These are phyloP conservation scores for Drosophila subquinaria DNA, from an alignment of 2,888 invertebrate genomes.

Conservation along the genomic window DNA sequence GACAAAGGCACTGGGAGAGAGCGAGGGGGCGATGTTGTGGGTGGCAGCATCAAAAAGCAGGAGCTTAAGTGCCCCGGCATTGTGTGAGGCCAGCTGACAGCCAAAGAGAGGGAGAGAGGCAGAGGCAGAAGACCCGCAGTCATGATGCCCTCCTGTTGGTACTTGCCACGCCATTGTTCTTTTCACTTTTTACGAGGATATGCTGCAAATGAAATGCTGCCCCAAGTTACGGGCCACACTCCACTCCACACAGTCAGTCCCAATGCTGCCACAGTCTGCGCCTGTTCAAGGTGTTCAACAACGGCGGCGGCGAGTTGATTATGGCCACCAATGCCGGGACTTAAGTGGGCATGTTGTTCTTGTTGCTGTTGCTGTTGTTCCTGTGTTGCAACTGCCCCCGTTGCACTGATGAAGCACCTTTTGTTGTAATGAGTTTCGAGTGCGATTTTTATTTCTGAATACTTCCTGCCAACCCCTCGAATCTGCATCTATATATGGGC, in stretches of 20 bases:
- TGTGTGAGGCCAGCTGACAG: constrained; percentile 68
- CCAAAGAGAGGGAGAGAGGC: constrained; percentile 51
- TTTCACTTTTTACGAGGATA: constrained; percentile 72
- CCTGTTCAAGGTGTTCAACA: constrained; percentile 64
- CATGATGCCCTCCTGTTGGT: constrained; percentile 49
- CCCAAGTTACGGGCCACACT: constrained; percentile 6
- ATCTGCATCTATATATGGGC: neutral
- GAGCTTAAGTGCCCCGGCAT: constrained; percentile 78
- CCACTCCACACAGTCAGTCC: neutral
- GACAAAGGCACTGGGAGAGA: constrained; percentile 11
- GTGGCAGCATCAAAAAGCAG: constrained; percentile 72
- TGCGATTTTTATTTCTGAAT: constrained; percentile 65
- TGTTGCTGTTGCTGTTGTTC: constrained; percentile 30
- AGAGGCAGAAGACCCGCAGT: constrained; percentile 36
- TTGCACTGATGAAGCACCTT: constrained; percentile 78
- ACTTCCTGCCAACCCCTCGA: constrained; percentile 16
- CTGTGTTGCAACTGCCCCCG: constrained; percentile 25
- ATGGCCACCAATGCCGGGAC: constrained; percentile 71
- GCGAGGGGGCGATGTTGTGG: neutral
- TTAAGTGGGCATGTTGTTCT: constrained; percentile 64
- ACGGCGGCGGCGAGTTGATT: constrained; percentile 64
- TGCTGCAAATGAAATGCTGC: constrained; percentile 71
- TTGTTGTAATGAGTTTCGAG: constrained; percentile 81
- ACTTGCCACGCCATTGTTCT: constrained; percentile 73
- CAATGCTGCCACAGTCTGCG: neutral